Evolutionary conservation across 2,797 vertebrate species (phyloP).

Genomic region (Pipistrellus pipistrellus): DNA sequence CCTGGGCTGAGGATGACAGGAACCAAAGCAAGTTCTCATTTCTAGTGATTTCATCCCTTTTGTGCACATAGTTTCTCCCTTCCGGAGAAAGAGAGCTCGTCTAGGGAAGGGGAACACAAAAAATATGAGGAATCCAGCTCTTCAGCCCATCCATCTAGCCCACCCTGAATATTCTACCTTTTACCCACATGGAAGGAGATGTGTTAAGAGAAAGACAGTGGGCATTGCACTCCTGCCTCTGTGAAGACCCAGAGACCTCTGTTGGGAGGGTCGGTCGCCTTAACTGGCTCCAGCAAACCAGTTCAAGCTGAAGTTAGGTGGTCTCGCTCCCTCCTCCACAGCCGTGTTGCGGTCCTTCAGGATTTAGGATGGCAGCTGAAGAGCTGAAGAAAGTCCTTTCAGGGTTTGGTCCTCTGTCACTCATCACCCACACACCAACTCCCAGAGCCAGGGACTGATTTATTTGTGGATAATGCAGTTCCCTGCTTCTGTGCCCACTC

Average conservation of each 20-base stretch:
- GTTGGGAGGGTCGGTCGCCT: conserved; percentile 73
- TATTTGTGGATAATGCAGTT: not conserved
- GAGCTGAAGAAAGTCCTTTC: not conserved
- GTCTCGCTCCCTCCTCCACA: conserved; percentile 17
- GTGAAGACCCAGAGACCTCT: conserved; percentile 56
- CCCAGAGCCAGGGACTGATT: not conserved
- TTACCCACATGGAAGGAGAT: conserved; percentile 35
- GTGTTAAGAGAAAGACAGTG: conserved; percentile 8
- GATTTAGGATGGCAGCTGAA: not conserved
- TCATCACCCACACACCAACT: not conserved
- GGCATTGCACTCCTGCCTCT: conserved; percentile 72
- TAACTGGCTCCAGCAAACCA: conserved; percentile 72
- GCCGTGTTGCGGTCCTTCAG: conserved; percentile 35
- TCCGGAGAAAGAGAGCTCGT: not conserved
- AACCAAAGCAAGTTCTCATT: conserved; percentile 2
- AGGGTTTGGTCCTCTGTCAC: not conserved
- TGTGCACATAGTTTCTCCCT: not conserved
- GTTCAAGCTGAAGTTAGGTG: conserved; percentile 64
- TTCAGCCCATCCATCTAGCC: not conserved
- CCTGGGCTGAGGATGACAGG: conserved; percentile 47
- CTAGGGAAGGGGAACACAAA: too few species aligned
- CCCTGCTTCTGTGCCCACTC: not conserved
- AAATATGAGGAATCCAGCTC: not conserved
- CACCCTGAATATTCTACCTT: not conserved
- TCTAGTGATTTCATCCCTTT: not conserved